Conservation (phyloP, 2,888 invertebrate species). For the Antheraea assamensis region DNA sequence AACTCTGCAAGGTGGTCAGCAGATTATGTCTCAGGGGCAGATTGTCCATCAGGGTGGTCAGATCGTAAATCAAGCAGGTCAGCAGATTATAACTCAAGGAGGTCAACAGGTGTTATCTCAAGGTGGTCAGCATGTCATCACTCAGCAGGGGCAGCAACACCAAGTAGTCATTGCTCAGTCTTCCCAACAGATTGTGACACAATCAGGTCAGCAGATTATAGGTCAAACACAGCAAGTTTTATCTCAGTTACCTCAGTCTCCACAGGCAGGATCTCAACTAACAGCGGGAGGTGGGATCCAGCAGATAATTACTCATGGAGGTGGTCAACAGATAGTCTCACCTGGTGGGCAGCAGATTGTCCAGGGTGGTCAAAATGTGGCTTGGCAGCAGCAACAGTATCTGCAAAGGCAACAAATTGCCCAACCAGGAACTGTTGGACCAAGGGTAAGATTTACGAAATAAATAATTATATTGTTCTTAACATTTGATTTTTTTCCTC, state of each 20-base stretch:
- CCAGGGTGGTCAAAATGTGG: constrained; percentile 72
- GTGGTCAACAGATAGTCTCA: constrained; percentile 74
- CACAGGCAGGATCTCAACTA: constrained; percentile 62
- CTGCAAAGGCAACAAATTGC: constrained; percentile 78
- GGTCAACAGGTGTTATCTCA: constrained; percentile 74
- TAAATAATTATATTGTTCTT: constrained; percentile 26
- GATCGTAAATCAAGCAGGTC: constrained; percentile 71
- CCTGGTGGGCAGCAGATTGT: constrained; percentile 74
- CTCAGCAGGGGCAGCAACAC: constrained; percentile 75
- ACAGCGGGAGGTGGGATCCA: constrained; percentile 69
- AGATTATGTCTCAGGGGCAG: constrained; percentile 73
- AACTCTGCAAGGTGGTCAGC: constrained; percentile 73
- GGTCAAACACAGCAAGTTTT: constrained; percentile 71
- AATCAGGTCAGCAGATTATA: constrained; percentile 74
- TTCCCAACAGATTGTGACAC: constrained; percentile 75
- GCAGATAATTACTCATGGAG: constrained; percentile 77
- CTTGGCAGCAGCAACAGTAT: constrained; percentile 79
- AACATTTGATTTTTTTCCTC: neutral
- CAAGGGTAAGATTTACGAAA: constrained; percentile 56
- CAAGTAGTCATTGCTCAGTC: constrained; percentile 77
- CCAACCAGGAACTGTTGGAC: constrained; percentile 77
- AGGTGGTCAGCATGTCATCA: constrained; percentile 76
- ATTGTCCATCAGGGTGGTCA: constrained; percentile 77
- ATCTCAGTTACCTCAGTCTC: constrained; percentile 72
- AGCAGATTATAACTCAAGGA: constrained; percentile 71